phyloP scores from a whole-genome alignment of 1,140 invertebrate species.

The Drosophila bifasciata region DNA sequence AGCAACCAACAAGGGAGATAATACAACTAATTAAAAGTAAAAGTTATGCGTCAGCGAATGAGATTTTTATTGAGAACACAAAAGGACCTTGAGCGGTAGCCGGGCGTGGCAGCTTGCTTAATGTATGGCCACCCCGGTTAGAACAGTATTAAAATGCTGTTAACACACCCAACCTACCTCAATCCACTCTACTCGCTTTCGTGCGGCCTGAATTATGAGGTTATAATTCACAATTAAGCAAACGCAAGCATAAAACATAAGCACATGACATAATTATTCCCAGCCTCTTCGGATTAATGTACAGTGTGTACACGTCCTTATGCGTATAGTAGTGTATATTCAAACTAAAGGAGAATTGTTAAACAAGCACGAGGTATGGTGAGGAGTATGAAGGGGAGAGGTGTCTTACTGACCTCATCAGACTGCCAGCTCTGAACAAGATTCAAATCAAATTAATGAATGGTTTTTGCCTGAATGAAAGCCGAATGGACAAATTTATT shows the following conservation, averaged over 20 bases:
- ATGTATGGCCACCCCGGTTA: conserved; percentile 53
- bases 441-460: conserved; percentile 67
- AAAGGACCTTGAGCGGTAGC: conserved; percentile 11
- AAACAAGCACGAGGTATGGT: conserved; percentile 10
- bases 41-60: conserved; percentile 81
- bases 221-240: conserved; percentile 81
- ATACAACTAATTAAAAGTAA: conserved; percentile 83
- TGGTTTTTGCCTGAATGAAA: conserved; percentile 26
- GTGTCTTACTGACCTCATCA: conserved; percentile 54
- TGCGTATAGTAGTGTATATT: conserved; percentile 51
- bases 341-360: conserved; percentile 21
- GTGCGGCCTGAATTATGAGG: conserved; percentile 65
- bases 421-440: conserved; percentile 34
- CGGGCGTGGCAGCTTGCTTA: conserved; percentile 31
- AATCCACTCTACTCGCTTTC: conserved; percentile 2
- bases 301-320: too few relatives aligned
- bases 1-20: conserved; percentile 79
- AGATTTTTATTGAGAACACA: conserved; percentile 76
- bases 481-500: conserved; percentile 26
- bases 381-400: conserved; percentile 1
- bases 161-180: conserved; percentile 43
- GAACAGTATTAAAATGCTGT: conserved; percentile 71
- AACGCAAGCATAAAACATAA: conserved; percentile 76
- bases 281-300: conserved; percentile 50
- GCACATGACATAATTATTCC: conserved; percentile 68